Evolutionary conservation across 2,797 vertebrate genomes (phyloP), one percentile per base, ranked within the genome.

Genomic region (Enteromius trimaculatus): DNA sequence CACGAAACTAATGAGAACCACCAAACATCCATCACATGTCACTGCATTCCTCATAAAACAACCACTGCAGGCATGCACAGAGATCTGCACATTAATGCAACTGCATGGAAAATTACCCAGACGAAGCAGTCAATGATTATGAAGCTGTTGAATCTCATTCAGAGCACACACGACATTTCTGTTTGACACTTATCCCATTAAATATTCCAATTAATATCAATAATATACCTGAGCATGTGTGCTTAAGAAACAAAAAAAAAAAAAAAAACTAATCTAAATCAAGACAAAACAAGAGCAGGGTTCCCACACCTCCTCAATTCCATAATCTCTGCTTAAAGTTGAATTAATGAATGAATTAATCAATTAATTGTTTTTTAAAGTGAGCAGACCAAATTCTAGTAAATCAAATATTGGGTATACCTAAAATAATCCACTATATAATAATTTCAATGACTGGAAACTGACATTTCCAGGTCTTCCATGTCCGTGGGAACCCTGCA

Each of bases 11-110:
- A 77, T 44, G 86, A 92, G 78, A 89, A 88, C 81, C 84, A 85
- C 77, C 77, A 80, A 87, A 88, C 85, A 89, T 92, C 88, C 89
- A 90, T 92, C 88, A 88, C 88, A 68, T 72, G 72, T 77, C 75
- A 79, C 62, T 58, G 72, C 26, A 58, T 44, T 87, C 82, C 69
- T 71, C 29, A 72, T 17, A 62, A 66, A 55, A 8, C 53, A 72
- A 49, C 74, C 60, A 47, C 85, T 74, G 80, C 68, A 44, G 29
- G 31, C 62, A 49, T 49, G 29, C 68, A 39, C 77, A 66, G 29
- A 53, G 62, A 66, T 75, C 34, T 65, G 58, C 47, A 19, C 16
- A 39, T 14, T 19, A 65, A 74, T 39, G 53, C 31, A 44, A 79
- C 31, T 4, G 16, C 14, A 26, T 62, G 44, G 19, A 65, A 26